Base-by-base conservation (phyloP, 2,113 vertebrate genomes). In the Lathamus discolor region DNA sequence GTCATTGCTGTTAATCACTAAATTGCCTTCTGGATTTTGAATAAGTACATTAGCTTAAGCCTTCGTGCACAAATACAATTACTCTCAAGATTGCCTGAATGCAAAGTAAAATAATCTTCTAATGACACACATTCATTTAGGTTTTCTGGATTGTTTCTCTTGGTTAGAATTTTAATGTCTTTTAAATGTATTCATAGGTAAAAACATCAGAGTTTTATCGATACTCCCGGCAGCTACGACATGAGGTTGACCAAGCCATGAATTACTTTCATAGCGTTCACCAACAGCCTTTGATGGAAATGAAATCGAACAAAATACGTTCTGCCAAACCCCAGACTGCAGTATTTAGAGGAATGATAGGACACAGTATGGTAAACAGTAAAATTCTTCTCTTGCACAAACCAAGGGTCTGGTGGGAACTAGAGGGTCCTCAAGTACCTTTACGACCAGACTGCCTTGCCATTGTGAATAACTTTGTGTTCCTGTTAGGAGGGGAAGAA, bases 351-450 rank as follows among this genome's bases (percentile, higher is more conserved):
- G 99, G 99, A 74, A 99, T 99, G 99, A 99, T 99, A 94, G 99
- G 99, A 92, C 99, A 99, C 98, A 99, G 99, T 96, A 99, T 99
- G 99, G 99, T 99, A 94, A 99, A 99, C 97, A 99, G 99, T 97
- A 99, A 99, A 98, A 99, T 99, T 95, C 98, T 99, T 81, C 98
- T 99, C 63, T 97, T 99, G 95, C 99, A 99, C 98, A 99, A 99
- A 83, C 99, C 99, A 19, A 99, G 99, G 97, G 98, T 99, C 94
- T 99, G 99, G 99, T 99, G 99, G 99, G 99, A 99, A 90, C 97
- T 99, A 80, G 99, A 99, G 95, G 99, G 99, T 19, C 99, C 99
- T 69, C 99, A 99, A 98, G 99, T 99, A 92, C 99, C 99, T 52
- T 97, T 99, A 28, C 98, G 99, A 37, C 99, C 99, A 3, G 99